Evolutionary conservation across 2,888 invertebrate genomes (phyloP), one percentile per base, ranked within the genome.

Genomic region (Pollenia griseotomentosa): DNA sequence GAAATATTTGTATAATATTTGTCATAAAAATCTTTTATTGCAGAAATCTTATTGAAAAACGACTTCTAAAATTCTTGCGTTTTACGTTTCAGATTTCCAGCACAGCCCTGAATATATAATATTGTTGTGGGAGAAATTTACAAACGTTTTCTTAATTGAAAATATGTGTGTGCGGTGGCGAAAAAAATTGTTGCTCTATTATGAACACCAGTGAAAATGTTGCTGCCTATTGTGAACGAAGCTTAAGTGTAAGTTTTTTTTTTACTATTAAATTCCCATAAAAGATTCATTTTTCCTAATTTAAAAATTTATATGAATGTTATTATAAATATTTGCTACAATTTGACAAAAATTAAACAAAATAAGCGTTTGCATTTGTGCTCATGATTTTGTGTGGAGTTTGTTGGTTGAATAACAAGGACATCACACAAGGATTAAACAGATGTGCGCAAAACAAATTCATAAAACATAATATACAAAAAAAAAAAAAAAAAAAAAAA

Each of bases 291-390:
- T 51, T 42, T 61, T 74, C 14, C 6, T 33, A 46, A 66, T 7
- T 70, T 70, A 7, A 11, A 40, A 16, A 11, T 61, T n/a, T 12
- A 14, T n/a, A 14, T 44, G n/a, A 40, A 12, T 65, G 46, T 57
- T 3, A 11, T 6, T 14, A 42, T 19, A 71, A 33, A 33, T 4
- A 16, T 48, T 68, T 63, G 12, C 9, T 82, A 61, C 48, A 83
- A 83, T 75, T 79, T 48, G 81, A 74, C 70, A 8, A 63, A 85
- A 84, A 68, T 53, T 80, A 61, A 86, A 88, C 83, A 84, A 78
- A 80, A 85, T 83, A 80, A 82, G 84, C 77, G 83, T 89, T 89
- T 88, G 88, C 78, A 88, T 89, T 89, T 89, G 89, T 89, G 89
- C 89, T 89, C 89, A 89, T 89, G 89, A 48, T 51, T 51, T 48